Conservation (phyloP, 2,797 vertebrate genomes). For the Aldrovandia affinis region DNA sequence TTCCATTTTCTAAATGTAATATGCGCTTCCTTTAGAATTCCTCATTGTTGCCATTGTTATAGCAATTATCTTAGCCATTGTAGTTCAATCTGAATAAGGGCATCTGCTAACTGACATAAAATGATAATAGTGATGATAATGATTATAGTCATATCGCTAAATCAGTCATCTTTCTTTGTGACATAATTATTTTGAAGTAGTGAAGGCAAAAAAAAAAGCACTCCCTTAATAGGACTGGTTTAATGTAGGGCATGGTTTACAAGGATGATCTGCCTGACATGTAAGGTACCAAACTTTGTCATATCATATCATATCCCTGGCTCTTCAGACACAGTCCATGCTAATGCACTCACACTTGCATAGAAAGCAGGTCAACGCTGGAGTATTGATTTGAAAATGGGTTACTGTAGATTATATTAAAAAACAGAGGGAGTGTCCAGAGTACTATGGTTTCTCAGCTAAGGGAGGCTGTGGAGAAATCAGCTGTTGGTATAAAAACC, state of each 20-base stretch:
- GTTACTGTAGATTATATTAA: slow-evolving; percentile 44
- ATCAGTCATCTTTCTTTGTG: background rate
- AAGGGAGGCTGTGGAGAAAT: slow-evolving; percentile 18
- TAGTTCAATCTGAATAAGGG: background rate
- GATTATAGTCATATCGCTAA: background rate
- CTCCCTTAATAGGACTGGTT: background rate
- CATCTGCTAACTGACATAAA: slow-evolving; percentile 3
- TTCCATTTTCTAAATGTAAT: background rate
- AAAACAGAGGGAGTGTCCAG: slow-evolving; percentile 16
- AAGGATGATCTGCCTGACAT: background rate
- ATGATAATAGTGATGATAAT: slow-evolving; percentile 3
- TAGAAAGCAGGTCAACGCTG: slow-evolving; percentile 39
- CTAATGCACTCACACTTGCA: slow-evolving; percentile 4
- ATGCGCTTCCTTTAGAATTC: background rate
- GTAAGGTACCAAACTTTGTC: background rate
- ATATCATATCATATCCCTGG: slow-evolving; percentile 1
- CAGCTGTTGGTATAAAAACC: slow-evolving; percentile 17
- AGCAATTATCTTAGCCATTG: background rate
- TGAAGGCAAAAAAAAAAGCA: background rate
- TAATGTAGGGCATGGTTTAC: background rate
- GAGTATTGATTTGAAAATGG: slow-evolving; percentile 41
- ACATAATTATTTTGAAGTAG: background rate
- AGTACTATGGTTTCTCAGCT: slow-evolving; percentile 10
- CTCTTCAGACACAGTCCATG: slow-evolving; percentile 1
- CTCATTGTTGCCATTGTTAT: background rate